Conservation (phyloP, 2,797 vertebrate species). For the Carcharodon carcharias region DNA sequence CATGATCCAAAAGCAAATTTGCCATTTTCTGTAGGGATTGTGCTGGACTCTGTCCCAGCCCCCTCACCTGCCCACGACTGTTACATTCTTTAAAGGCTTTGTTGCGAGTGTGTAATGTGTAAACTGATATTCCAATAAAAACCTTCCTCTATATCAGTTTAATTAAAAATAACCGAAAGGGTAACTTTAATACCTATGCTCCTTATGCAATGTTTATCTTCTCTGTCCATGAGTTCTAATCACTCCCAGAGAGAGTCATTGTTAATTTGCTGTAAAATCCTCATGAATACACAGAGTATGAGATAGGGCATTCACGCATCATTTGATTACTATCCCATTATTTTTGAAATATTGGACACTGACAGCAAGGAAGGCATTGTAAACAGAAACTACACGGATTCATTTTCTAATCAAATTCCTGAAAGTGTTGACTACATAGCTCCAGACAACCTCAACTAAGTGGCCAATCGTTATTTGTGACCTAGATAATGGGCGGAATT, state of each 20-base stretch:
- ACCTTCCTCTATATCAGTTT: not conserved
- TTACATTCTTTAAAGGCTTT: too few species aligned
- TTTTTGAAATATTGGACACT: not conserved
- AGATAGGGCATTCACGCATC: not conserved
- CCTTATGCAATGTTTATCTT: not conserved
- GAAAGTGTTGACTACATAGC: not conserved
- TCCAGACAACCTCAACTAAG: not conserved
- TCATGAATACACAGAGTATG: not conserved
- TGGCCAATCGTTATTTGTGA: not conserved
- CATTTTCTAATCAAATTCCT: not conserved
- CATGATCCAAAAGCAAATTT: not conserved
- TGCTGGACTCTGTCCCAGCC: not conserved
- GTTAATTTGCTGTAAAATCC: not conserved
- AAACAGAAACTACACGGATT: not conserved
- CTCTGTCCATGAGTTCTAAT: not conserved
- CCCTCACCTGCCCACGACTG: not conserved
- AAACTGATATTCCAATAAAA: not conserved
- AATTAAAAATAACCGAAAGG: not conserved
- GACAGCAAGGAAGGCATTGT: not conserved
- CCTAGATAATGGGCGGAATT: not conserved
- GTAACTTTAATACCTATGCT: not conserved
- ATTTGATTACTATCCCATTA: not conserved
- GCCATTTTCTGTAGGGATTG: not conserved
- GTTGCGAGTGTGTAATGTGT: not conserved
- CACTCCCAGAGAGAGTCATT: not conserved